Evolutionary conservation across 1,140 invertebrate genomes (phyloP), one percentile per base, ranked within the genome.

Genomic region (Melipona quadrifasciata): DNA sequence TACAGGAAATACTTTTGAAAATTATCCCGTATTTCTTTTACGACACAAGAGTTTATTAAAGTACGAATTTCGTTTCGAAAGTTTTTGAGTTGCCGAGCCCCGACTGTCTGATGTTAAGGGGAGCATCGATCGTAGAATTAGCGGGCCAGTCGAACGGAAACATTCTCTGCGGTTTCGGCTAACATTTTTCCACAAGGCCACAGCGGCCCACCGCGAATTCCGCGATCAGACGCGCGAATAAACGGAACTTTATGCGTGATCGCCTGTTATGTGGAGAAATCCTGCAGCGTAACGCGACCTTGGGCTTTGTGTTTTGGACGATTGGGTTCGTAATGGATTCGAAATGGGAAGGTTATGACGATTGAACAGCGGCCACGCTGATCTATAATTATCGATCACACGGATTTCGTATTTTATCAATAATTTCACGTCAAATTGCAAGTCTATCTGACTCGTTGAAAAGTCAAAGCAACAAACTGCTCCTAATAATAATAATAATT

Each of bases 71-170:
- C 39, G 39, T 39, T 39, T 47, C 39, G 39, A 47, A 47, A 47
- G 39, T 47, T 47, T 47, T 47, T 6, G 39, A 47, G 39, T 47
- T 47, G 39, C 39, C 39, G 39, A 47, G 39, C 39, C 39, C 39
- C 39, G 39, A 47, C 39, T 47, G 39, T 8, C 39, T 47, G 39
- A 47, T 47, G 14, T 61, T 61, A 61, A 86, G 82, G 85, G 72
- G 73, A 87, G 79, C 73, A 89, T 89, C 61, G 71, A 68, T 39
- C 75, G 71, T n/a, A 19, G 77, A 84, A 90, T 90, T 90, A 90
- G 72, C 85, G 47, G 67, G 70, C 76, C 77, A 87, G 89, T 89
- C 89, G 87, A 74, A 85, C 53, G 85, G 89, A 90, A 90, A 87
- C 89, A 68, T 76, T 73, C 77, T 68, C 78, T 47, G 84, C 21